These are phyloP conservation scores for Mythimna lalbum DNA, from an alignment of 2,888 invertebrate genomes.

Conservation along the genomic window DNA sequence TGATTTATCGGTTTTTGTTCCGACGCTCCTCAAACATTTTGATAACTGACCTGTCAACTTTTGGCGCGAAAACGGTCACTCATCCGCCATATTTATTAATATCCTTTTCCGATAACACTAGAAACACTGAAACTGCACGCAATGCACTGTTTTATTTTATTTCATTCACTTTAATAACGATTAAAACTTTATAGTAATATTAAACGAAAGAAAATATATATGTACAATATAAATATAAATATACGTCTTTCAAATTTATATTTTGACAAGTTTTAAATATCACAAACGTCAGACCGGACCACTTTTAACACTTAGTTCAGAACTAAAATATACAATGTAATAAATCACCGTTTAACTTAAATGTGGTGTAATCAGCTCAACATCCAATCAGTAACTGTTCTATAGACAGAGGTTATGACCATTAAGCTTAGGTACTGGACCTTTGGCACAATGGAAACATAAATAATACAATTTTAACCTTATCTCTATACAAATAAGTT, in stretches of 20 bases:
- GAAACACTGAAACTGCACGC: not conserved
- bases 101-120: not conserved
- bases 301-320: not conserved
- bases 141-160: not conserved
- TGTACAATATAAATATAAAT: not conserved
- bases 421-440: not conserved
- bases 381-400: conserved; percentile 25
- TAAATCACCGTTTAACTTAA: not conserved
- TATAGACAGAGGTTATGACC: not conserved
- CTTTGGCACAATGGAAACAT: not conserved
- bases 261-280: not conserved
- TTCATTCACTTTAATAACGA: not conserved
- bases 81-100: not conserved
- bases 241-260: not conserved
- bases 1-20: no score
- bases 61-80: not conserved
- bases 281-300: not conserved
- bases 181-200: not conserved
- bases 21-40: no score
- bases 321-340: not conserved
- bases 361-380: not conserved
- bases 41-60: not conserved
- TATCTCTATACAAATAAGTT: not conserved
- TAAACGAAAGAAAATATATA: not conserved
- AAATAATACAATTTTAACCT: not conserved